These are phyloP conservation scores for Hyles lineata DNA, from an alignment of 2,888 invertebrate species.

Conservation along the genomic window DNA sequence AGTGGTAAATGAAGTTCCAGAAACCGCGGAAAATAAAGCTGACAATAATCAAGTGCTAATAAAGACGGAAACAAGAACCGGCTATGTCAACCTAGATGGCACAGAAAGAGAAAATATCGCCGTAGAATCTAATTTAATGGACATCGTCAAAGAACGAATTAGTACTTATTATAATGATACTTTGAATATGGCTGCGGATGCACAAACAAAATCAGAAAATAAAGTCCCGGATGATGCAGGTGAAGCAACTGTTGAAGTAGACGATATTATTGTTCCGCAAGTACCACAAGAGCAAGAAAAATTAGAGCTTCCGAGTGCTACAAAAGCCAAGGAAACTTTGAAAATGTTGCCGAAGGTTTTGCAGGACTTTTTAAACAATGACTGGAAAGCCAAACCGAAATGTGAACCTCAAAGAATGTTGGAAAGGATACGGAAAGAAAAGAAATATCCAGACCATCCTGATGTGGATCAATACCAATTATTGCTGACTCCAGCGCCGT, in stretches of 20 bases:
- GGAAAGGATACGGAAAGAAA: constrained; percentile 88
- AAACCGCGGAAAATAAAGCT: constrained; percentile 41
- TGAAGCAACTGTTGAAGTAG: constrained; percentile 62
- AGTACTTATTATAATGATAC: constrained; percentile 60
- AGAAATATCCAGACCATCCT: constrained; percentile 84
- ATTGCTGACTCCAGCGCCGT: constrained; percentile 91
- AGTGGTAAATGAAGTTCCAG: constrained; percentile 34
- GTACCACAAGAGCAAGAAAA: constrained; percentile 51
- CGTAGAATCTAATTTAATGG: constrained; percentile 65
- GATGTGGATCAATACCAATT: constrained; percentile 87
- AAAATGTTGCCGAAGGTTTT: constrained; percentile 84
- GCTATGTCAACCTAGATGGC: constrained; percentile 78
- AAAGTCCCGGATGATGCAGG: constrained; percentile 29
- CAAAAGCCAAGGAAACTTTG: constrained; percentile 67
- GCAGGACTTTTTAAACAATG: constrained; percentile 83
- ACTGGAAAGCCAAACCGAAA: constrained; percentile 78
- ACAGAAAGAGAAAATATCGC: constrained; percentile 71
- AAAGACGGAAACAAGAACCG: constrained; percentile 77
- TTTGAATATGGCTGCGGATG: constrained; percentile 45
- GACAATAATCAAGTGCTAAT: constrained; percentile 67
- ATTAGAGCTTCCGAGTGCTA: constrained; percentile 64
- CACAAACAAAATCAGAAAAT: constrained; percentile 39
- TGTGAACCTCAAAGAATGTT: constrained; percentile 90
- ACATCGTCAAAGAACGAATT: constrained; percentile 70
- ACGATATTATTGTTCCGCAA: constrained; percentile 71